phyloP scores from a whole-genome alignment of 2,797 vertebrate species.

The Enteromius fasciolatus region DNA sequence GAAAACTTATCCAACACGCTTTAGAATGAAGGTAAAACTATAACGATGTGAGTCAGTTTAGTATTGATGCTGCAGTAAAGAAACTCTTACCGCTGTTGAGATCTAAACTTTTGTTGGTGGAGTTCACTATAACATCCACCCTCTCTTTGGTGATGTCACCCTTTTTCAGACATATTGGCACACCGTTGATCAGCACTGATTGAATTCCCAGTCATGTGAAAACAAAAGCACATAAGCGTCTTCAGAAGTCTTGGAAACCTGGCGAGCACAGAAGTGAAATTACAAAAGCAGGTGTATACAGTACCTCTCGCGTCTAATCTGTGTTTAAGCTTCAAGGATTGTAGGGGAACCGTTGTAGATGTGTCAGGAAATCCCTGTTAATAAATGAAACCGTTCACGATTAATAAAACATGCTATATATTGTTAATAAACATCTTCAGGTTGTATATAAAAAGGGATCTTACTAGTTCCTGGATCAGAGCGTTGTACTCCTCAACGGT shows the following conservation, averaged over 20 bases:
- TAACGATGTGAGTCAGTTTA: background rate
- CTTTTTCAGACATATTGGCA: constrained; percentile 61
- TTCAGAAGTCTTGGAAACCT: background rate
- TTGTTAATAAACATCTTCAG: background rate
- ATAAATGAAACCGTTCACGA: background rate
- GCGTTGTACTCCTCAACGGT: constrained; percentile 56
- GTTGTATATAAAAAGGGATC: background rate
- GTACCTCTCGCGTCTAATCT: constrained; percentile 46
- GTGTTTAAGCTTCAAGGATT: background rate
- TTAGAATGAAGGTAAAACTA: background rate
- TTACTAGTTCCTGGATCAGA: constrained; percentile 53
- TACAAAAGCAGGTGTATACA: background rate
- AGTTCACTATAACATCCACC: constrained; percentile 69
- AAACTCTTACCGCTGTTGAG: constrained; percentile 62
- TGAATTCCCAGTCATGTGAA: background rate
- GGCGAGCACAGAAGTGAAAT: background rate
- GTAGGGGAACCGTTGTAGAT: background rate
- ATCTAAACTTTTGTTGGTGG: constrained; percentile 60
- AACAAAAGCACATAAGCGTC: background rate
- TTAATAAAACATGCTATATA: background rate
- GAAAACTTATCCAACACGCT: background rate
- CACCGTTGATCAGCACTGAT: constrained; percentile 54
- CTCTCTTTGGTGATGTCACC: constrained; percentile 68
- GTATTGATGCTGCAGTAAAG: background rate
- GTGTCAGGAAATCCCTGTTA: constrained; percentile 42